These are phyloP conservation scores for Polyodon spathula DNA, from an alignment of 2,113 vertebrate species.

Conservation along the genomic window DNA sequence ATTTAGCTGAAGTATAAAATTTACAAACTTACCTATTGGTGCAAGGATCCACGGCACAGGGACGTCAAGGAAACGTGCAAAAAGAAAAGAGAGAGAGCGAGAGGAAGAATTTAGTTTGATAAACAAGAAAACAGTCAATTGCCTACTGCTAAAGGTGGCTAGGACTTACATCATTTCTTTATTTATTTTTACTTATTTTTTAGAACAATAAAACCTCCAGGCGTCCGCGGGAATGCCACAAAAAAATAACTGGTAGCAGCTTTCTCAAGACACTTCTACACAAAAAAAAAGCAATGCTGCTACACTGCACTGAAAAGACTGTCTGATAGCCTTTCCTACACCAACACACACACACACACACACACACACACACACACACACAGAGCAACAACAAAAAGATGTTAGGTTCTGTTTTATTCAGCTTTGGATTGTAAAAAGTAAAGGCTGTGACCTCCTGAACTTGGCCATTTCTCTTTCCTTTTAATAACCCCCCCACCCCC, in stretches of 20 bases:
- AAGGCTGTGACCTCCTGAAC: constrained; percentile 51
- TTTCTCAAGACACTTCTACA: no score
- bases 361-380: neutral
- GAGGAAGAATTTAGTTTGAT: no score
- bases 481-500: constrained; percentile 4
- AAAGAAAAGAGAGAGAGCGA: no score
- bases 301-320: constrained; percentile 37
- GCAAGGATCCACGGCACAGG: constrained; percentile 11
- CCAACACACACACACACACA: constrained; percentile 13
- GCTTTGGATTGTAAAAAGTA: constrained; percentile 36
- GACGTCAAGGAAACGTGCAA: constrained; percentile 25
- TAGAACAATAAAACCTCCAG: no score
- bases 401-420: constrained; percentile 6
- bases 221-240: no score
- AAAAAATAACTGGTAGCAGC: no score
- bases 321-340: constrained; percentile 27
- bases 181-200: no score
- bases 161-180: no score
- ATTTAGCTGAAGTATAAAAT: neutral
- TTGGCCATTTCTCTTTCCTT: constrained; percentile 5
- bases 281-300: no score
- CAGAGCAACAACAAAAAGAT: neutral
- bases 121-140: no score
- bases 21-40: constrained; percentile 48
- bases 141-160: no score